These are phyloP conservation scores for Hemicentrotus pulcherrimus DNA, from an alignment of 35 echinoderm and acorn worm genomes.

Conservation along the genomic window DNA sequence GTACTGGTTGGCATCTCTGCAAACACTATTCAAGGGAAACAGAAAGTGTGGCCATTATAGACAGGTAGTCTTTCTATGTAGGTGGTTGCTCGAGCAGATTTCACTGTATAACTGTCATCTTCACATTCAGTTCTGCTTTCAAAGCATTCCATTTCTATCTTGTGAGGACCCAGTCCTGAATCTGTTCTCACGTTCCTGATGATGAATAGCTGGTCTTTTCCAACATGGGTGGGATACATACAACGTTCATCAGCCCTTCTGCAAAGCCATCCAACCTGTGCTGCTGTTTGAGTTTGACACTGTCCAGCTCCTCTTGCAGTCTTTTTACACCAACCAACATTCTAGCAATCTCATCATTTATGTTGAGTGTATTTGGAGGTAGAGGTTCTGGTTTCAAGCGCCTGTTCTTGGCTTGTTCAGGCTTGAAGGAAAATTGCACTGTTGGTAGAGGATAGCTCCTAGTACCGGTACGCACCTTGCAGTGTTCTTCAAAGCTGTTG, in stretches of 20 bases:
- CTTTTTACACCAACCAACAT: background rate
- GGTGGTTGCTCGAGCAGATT: too few species aligned
- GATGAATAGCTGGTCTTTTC: slow-evolving; percentile 14
- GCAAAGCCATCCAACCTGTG: slow-evolving; percentile 30
- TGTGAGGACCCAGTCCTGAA: too few species aligned
- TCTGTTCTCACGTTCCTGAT: background rate
- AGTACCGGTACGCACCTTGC: background rate
- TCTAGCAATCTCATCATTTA: slow-evolving; percentile 5
- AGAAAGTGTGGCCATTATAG: too few species aligned
- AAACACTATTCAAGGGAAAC: too few species aligned
- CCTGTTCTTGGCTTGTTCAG: background rate
- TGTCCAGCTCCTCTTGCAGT: slow-evolving; percentile 8
- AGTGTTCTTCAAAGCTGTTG: background rate
- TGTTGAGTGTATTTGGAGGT: background rate
- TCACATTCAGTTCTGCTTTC: too few species aligned
- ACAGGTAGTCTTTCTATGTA: too few species aligned
- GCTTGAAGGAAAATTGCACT: slow-evolving; percentile 12
- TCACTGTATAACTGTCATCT: too few species aligned
- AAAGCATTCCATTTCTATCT: too few species aligned
- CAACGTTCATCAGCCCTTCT: background rate
- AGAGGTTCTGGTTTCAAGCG: background rate
- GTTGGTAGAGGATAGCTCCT: background rate
- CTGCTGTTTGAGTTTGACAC: slow-evolving; percentile 22
- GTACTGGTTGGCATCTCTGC: too few species aligned
- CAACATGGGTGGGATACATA: slow-evolving; percentile 39